Base-by-base conservation (phyloP, 2,797 vertebrate species). In the Takifugu rubripes region DNA sequence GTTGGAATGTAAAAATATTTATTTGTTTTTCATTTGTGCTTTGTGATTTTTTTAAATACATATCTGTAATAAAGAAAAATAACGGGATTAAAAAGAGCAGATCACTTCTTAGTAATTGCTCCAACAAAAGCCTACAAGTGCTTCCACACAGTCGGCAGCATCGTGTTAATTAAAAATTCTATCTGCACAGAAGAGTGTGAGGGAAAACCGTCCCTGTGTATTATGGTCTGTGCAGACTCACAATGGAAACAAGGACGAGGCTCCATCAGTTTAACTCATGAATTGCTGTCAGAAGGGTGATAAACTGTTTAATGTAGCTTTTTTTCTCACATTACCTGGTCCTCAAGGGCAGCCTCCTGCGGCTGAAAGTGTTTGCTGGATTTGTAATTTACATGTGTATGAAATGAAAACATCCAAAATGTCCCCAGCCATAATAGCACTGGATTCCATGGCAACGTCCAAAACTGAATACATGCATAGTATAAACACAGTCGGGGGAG, bases 81-180 rank as follows among this genome's bases (percentile, higher is more conserved):
- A 46, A 2, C 74, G 24, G 15, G 43, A 64, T 59, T 72, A 75
- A 59, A 49, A 27, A 59, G 46, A 64, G 67, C 75, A 68, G 26
- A 56, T 45, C 51, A 56, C 21, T 53, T 52, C 21, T 57, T 72
- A 73, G 62, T 56, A 69, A 73, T 59, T 52, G 66, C 56, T 79
- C 75, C 71, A 80, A 60, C 53, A 45, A 21, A 68, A 76, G 53
- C 52, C 46, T 67, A 36, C 57, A 46, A 21, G 64, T 68, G 68
- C 74, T 77, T 82, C 74, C 78, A 82, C 72, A 69, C 64, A 78
- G 76, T 74, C 72, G 59, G 71, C 78, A 77, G 70, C 78, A 77
- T 82, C 79, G 72, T 74, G 78, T 83, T 89, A 83, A 89, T 88
- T 87, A 85, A 85, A 84, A 80, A 75, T 68, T 80, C 84, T 86